Conservation (phyloP, 2,797 vertebrate species). For the Sebastes alutus region DNA sequence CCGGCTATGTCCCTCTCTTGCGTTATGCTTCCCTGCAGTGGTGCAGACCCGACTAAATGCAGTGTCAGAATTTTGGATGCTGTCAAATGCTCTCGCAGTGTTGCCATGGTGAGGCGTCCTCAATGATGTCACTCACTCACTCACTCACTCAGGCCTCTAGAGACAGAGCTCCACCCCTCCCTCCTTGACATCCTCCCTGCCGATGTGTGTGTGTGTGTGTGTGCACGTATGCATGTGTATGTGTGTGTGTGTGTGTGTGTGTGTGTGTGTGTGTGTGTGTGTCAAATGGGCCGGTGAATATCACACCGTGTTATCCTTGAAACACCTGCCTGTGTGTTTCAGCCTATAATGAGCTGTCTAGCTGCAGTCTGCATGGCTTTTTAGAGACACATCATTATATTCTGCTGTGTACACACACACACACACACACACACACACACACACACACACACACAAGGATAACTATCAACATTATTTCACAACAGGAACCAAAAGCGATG, state of each 20-base stretch:
- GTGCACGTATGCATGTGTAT: conserved; percentile 34
- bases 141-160: conserved; percentile 64
- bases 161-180: conserved; percentile 70
- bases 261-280: conserved; percentile 20
- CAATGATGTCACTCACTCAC: conserved; percentile 82
- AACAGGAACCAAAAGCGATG: conserved; percentile 26
- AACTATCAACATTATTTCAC: conserved; percentile 39
- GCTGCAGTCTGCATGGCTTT: conserved; percentile 67
- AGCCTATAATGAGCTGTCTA: conserved; percentile 76
- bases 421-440: conserved; percentile 4
- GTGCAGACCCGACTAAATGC: conserved; percentile 61
- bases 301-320: conserved; percentile 68
- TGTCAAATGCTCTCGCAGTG: conserved; percentile 59
- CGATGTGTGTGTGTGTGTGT: conserved; percentile 31
- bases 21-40: conserved; percentile 52
- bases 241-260: conserved; percentile 31
- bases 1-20: not conserved
- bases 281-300: conserved; percentile 71
- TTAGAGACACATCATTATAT: conserved; percentile 71
- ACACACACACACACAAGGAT: not conserved
- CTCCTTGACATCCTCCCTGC: conserved; percentile 45
- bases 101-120: conserved; percentile 81
- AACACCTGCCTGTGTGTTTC: conserved; percentile 79
- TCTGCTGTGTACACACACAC: conserved; percentile 15
- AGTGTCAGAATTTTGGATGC: conserved; percentile 70